Percentiles rank a stretch among this genome's conserved stretches.
Conservation (phyloP, 2,113 vertebrate species). For the Motacilla alba region DNA sequence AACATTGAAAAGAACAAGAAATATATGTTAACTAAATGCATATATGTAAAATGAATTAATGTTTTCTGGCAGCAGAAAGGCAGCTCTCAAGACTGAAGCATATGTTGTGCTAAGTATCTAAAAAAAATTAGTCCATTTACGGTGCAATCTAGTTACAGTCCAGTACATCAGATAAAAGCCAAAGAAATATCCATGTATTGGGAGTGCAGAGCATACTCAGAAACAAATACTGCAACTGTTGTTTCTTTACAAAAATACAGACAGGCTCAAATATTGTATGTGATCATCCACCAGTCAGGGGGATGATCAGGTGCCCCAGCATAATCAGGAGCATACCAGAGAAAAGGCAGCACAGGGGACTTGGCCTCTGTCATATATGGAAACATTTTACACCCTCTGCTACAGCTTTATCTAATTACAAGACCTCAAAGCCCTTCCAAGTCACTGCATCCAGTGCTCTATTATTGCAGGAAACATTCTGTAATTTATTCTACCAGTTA, state of each 20-base stretch:
- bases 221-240: neutral
- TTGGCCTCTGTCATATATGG: neutral
- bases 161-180: neutral
- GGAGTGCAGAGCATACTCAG: neutral
- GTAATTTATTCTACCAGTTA: neutral
- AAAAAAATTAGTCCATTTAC: neutral
- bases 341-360: neutral
- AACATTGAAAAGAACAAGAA: neutral
- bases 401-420: neutral
- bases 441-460: neutral
- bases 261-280: neutral
- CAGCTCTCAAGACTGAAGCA: neutral
- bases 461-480: neutral
- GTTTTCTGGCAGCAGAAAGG: constrained; percentile 18
- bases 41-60: neutral
- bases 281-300: neutral
- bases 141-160: neutral
- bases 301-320: neutral
- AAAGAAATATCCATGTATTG: neutral
- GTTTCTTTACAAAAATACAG: neutral
- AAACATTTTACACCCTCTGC: neutral
- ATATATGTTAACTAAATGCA: neutral
- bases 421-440: neutral
- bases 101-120: neutral
- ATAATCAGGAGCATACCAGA: neutral